Conservation (phyloP, 2,113 vertebrate species). For the Ptyas mucosa region DNA sequence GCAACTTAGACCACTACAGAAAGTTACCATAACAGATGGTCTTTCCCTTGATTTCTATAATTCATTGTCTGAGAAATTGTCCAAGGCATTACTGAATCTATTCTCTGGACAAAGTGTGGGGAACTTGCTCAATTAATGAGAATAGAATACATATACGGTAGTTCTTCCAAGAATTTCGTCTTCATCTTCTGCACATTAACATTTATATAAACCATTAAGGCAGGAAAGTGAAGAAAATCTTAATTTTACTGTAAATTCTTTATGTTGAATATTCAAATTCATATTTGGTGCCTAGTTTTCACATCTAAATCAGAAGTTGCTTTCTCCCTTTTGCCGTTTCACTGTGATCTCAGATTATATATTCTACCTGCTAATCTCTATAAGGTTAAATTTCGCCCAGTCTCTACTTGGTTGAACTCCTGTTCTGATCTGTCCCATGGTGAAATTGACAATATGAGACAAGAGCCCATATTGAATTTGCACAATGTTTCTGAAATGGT, state of each 20-base stretch:
- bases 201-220: background rate
- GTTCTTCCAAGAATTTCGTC: constrained; percentile 28
- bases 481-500: background rate
- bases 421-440: background rate
- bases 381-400: background rate
- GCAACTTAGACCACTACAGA: background rate
- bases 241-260: background rate
- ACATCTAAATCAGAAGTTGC: background rate
- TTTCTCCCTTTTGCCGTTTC: background rate
- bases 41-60: background rate
- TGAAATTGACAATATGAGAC: background rate
- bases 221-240: background rate
- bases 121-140: background rate
- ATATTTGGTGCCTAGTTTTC: background rate
- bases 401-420: background rate
- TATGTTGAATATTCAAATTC: background rate
- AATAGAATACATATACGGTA: background rate
- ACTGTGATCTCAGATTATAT: background rate
- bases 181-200: background rate
- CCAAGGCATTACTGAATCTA: background rate
- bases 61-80: background rate
- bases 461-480: background rate
- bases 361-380: background rate
- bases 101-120: background rate
- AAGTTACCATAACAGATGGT: background rate